Base-by-base conservation (phyloP, 2,888 invertebrate genomes). In the Podabrus alpinus region DNA sequence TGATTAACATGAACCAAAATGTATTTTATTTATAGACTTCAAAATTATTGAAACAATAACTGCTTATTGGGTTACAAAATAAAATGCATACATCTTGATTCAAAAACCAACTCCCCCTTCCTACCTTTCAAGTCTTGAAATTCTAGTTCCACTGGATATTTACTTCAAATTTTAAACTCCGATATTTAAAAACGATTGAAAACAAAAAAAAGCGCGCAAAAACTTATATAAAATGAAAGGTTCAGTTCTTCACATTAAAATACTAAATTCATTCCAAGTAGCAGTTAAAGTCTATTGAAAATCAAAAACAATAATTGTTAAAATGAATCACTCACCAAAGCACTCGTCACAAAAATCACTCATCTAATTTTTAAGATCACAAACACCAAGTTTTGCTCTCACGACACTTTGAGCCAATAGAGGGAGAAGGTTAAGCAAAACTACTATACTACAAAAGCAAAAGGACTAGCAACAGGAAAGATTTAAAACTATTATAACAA, bases 31-130 rank as follows among this genome's bases (percentile, higher is more conserved):
- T 75, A 73, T 72, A 19, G 25, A 45, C n/a, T 64, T 64, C 62
- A 24, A 76, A 74, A 71, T 69, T 19, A 66, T 11, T 67, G 24
- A 67, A 24, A 64, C 16, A 64, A 61, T 61, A 62, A 45, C 25
- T 25, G 29, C 5, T 17, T 4, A 64, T 25, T 59, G 17, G 21
- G 11, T 17, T 60, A 62, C 17, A 24, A n/a, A 60, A 17, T 24
- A 24, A 70, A 59, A 24, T 19, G 29, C 25, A 69, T 62, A 85
- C 86, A 85, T 84, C 84, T 84, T 84, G 83, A 81, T 85, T 85
- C 83, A 78, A 80, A 68, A 79, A 82, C 83, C 86, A 83, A 79
- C 82, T 84, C 87, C 87, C 87, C 85, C 83, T 84, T 85, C 87
- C 86, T 87, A 87, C 87, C 87, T 87, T 84, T 70, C 66, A 72